Percentiles rank a stretch among this genome's conserved stretches.
Evolutionary conservation across 2,797 vertebrate species (phyloP).

Genomic region (Microchirus variegatus): DNA sequence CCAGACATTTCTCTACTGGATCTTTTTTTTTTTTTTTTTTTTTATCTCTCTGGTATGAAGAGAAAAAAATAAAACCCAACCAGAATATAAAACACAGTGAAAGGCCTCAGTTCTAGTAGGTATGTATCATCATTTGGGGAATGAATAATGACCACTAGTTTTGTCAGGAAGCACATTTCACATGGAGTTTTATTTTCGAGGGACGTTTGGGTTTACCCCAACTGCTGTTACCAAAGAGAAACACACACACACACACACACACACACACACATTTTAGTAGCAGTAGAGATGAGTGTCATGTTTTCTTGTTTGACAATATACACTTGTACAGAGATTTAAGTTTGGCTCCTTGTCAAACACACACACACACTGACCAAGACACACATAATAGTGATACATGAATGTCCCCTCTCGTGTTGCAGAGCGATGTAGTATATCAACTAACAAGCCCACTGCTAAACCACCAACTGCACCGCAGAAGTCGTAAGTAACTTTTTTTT

Average conservation of each 20-base stretch:
- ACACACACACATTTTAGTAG: constrained; percentile 6
- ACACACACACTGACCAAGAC: constrained; percentile 28
- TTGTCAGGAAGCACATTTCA: constrained; percentile 10
- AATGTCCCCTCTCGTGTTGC: constrained; percentile 68
- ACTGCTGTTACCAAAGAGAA: constrained; percentile 31
- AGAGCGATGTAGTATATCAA: constrained; percentile 91
- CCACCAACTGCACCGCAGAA: constrained; percentile 86
- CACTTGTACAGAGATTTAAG: constrained; percentile 38
- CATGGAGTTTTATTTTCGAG: constrained; percentile 17
- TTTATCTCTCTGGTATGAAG: too few species aligned
- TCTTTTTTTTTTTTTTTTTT: too few species aligned
- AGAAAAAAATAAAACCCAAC: neutral
- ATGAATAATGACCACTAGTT: constrained; percentile 14
- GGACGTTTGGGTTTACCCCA: constrained; percentile 12
- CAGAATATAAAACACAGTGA: constrained; percentile 22
- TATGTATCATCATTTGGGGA: constrained; percentile 15
- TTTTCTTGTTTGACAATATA: constrained; percentile 67
- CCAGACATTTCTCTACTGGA: too few species aligned
- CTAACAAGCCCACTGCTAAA: constrained; percentile 91
- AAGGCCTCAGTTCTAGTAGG: constrained; percentile 6
- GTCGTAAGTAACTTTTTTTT: constrained; percentile 86
- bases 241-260: neutral
- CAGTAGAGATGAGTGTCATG: constrained; percentile 53
- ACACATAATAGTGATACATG: constrained; percentile 70
- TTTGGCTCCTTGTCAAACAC: constrained; percentile 63